Conservation (phyloP, 2,888 invertebrate genomes). For the Sinopyrophorus schimmeli region DNA sequence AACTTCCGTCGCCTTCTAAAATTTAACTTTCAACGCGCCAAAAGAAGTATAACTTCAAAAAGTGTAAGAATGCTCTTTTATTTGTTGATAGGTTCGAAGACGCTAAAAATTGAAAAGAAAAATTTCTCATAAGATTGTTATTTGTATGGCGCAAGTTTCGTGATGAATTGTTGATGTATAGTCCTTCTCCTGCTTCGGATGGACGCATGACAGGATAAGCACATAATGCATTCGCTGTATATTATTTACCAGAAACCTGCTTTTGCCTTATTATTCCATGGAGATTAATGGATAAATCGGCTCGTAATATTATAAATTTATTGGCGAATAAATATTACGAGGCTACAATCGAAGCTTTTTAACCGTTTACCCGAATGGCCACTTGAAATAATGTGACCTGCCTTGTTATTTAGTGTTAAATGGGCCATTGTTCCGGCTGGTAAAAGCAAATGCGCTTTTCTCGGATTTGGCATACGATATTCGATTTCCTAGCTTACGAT, state of each 20-base stretch:
- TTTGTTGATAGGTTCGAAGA: too few species aligned
- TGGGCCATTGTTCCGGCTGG: constrained; percentile 3
- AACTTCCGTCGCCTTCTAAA: too few species aligned
- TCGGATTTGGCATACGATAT: constrained; percentile 1
- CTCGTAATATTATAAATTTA: constrained; percentile 10
- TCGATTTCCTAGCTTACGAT: constrained; percentile 8
- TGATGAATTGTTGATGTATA: constrained; percentile 19
- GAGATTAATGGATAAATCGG: constrained; percentile 32
- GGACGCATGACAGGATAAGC: constrained; percentile 32
- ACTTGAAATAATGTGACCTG: constrained; percentile 6
- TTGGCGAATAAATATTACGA: constrained; percentile 4
- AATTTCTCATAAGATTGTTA: constrained; percentile 15
- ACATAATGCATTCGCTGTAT: constrained; percentile 32
- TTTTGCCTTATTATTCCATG: constrained; percentile 25
- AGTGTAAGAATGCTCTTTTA: background rate
- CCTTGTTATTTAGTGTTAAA: constrained; percentile 1
- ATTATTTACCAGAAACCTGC: constrained; percentile 32
- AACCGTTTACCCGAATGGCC: background rate
- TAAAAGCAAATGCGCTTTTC: constrained; percentile 1
- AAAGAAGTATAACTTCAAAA: too few species aligned
- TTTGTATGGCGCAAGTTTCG: constrained; percentile 7
- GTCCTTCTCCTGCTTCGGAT: constrained; percentile 7
- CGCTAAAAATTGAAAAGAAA: too few species aligned
- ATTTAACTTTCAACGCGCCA: too few species aligned
- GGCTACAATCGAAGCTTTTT: constrained; percentile 7